Conservation (phyloP, 2,797 vertebrate species). For the Poecilia gillii region DNA sequence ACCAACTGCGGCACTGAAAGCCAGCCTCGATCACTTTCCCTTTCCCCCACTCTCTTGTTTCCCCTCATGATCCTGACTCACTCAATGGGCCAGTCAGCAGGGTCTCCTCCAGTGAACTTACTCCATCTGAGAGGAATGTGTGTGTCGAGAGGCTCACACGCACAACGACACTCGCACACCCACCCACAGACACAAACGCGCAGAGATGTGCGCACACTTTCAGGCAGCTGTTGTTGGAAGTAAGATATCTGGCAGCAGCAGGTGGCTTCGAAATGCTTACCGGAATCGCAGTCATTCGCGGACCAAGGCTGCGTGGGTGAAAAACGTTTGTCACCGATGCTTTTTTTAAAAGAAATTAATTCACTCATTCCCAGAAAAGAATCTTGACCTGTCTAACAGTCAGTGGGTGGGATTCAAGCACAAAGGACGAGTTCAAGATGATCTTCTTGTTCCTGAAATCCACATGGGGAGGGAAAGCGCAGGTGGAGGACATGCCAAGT, state of each 20-base stretch:
- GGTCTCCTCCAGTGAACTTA: conserved; percentile 59
- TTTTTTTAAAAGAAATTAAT: background rate
- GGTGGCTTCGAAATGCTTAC: conserved; percentile 62
- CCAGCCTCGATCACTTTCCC: conserved; percentile 32
- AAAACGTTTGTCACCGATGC: conserved; percentile 21
- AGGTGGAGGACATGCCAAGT: conserved; percentile 13
- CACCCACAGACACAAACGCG: background rate
- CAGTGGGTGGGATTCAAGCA: conserved; percentile 18
- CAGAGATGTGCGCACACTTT: conserved; percentile 9
- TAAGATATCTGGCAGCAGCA: conserved; percentile 68
- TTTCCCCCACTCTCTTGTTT: conserved; percentile 44
- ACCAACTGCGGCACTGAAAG: conserved; percentile 35
- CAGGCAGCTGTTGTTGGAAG: conserved; percentile 40
- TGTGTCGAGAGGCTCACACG: conserved; percentile 51
- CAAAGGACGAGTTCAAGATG: background rate
- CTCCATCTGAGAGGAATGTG: conserved; percentile 65
- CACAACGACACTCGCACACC: conserved; percentile 14
- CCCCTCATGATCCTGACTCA: conserved; percentile 42
- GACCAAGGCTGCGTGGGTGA: conserved; percentile 28
- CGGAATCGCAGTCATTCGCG: conserved; percentile 48
- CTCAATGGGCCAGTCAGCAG: conserved; percentile 51
- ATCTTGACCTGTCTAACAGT: conserved; percentile 12
- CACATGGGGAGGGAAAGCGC: conserved; percentile 13
- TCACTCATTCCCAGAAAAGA: conserved; percentile 40
- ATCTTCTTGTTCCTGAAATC: background rate